These are phyloP conservation scores for Halictus quadricinctus DNA, from an alignment of 2,888 invertebrate species.

Conservation along the genomic window DNA sequence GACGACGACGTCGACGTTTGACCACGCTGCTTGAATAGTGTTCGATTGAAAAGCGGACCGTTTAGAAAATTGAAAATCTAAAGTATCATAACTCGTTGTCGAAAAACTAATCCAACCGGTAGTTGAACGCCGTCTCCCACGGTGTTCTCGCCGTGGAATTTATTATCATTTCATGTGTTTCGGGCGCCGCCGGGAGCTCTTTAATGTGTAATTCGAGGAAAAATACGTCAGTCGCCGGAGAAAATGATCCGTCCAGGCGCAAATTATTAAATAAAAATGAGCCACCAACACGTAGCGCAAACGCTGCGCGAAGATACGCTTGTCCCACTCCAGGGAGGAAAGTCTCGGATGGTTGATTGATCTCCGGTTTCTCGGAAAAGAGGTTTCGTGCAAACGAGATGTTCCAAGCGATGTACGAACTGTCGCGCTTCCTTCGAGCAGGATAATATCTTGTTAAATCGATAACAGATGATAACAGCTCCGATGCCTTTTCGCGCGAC, in stretches of 20 bases:
- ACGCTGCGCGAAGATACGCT: neutral
- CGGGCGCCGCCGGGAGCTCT: neutral
- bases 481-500: slow-evolving; percentile 28
- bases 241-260: neutral
- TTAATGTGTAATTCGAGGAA: neutral
- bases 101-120: neutral
- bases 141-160: neutral
- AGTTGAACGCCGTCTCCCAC: too few species aligned
- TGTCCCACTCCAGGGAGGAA: neutral
- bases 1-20: neutral
- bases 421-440: slow-evolving; percentile 27
- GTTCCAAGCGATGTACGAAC: slow-evolving; percentile 15
- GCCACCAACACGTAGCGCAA: neutral
- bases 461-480: slow-evolving; percentile 58
- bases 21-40: neutral
- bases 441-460: slow-evolving; percentile 65
- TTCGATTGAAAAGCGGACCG: neutral
- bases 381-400: slow-evolving; percentile 46
- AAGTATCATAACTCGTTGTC: neutral
- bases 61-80: neutral
- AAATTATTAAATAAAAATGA: neutral
- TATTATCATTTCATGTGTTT: neutral
- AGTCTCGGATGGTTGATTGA: slow-evolving; percentile 20
- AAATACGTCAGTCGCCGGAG: neutral
- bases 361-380: slow-evolving; percentile 24